phyloP scores from a whole-genome alignment of 2,113 vertebrate species.

The Salminus brasiliensis region DNA sequence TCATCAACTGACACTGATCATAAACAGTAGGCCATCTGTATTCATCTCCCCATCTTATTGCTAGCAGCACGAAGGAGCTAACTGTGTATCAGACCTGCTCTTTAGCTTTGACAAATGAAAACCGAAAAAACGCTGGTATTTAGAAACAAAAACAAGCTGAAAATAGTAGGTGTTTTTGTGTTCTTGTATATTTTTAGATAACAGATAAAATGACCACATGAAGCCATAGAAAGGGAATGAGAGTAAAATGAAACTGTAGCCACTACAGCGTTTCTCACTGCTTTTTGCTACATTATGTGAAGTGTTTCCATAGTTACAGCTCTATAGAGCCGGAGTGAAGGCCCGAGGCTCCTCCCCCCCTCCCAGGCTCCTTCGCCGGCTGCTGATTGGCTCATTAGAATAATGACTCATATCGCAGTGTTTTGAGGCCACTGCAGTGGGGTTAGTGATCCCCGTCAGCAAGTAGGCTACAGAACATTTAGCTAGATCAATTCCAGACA shows the following conservation, averaged over 20 bases:
- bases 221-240: not conserved
- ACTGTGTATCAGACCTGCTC: not conserved
- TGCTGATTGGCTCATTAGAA: constrained; percentile 75
- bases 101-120: not conserved
- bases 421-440: constrained; percentile 57
- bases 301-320: constrained; percentile 74
- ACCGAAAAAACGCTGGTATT: too few species aligned
- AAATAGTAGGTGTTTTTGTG: too few species aligned
- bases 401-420: constrained; percentile 74
- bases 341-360: constrained; percentile 63
- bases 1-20: not conserved
- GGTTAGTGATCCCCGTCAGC: constrained; percentile 62
- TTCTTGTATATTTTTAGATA: too few species aligned
- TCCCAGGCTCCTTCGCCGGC: constrained; percentile 62
- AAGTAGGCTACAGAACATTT: constrained; percentile 63
- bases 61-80: not conserved
- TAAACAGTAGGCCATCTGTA: not conserved
- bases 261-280: constrained; percentile 51
- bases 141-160: too few species aligned
- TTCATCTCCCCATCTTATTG: not conserved
- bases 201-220: too few species aligned
- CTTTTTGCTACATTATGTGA: constrained; percentile 68
- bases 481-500: constrained; percentile 46
- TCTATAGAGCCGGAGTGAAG: constrained; percentile 61
- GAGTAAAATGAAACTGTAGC: not conserved